Conservation (phyloP, 2,888 invertebrate species). For the Macrosiphum euphorbiae region DNA sequence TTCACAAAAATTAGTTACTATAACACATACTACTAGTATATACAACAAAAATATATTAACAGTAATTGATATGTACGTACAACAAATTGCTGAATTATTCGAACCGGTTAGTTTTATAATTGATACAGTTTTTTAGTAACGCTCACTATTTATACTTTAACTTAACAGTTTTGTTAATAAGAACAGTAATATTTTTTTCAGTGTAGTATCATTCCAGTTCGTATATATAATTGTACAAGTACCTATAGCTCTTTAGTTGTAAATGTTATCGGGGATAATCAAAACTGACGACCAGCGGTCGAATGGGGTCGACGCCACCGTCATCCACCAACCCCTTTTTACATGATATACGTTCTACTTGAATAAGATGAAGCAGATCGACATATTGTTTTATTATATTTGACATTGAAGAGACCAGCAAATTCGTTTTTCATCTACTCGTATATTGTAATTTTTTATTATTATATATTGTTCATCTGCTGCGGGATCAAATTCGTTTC, state of each 20-base stretch:
- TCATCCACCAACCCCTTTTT: neutral
- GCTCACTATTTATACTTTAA: too few relatives aligned
- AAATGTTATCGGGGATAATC: neutral
- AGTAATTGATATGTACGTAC: too few relatives aligned
- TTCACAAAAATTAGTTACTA: too few relatives aligned
- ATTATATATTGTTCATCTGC: too few relatives aligned
- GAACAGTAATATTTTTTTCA: too few relatives aligned
- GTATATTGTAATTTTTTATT: neutral
- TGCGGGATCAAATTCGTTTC: too few relatives aligned
- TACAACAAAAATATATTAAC: too few relatives aligned
- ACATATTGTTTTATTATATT: neutral
- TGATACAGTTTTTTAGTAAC: too few relatives aligned
- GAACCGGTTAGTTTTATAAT: too few relatives aligned
- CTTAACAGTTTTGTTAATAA: too few relatives aligned
- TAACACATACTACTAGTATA: too few relatives aligned
- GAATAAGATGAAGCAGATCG: neutral
- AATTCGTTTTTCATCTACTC: neutral
- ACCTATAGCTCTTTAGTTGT: neutral
- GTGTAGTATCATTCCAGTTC: neutral
- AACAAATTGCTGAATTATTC: too few relatives aligned
- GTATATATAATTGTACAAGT: neutral
- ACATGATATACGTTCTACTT: neutral
- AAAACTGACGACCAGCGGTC: neutral
- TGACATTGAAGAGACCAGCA: neutral
- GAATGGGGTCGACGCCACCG: neutral